phyloP scores from a whole-genome alignment of 2,113 vertebrate species.

The Spermophilus dauricus region DNA sequence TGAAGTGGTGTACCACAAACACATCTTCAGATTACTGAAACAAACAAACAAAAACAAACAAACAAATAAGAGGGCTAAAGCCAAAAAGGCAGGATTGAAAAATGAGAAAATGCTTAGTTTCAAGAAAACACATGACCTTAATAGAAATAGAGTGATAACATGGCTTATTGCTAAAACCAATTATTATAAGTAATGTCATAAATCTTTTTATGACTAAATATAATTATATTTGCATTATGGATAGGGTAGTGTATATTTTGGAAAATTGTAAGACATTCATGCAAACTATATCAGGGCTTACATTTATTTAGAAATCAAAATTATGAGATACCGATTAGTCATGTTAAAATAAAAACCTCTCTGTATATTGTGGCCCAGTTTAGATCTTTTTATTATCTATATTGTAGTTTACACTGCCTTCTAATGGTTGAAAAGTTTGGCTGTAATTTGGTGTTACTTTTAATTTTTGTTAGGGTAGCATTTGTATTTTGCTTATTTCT shows the following conservation, averaged over 20 bases:
- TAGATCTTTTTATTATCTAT: background rate
- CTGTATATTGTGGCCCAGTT: background rate
- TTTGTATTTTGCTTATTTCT: slow-evolving; percentile 23
- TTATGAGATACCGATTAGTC: background rate
- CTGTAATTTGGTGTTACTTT: background rate
- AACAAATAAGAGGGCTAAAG: background rate
- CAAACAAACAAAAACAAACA: background rate
- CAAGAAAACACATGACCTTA: background rate
- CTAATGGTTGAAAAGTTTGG: background rate
- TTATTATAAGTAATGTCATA: background rate
- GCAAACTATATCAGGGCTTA: background rate
- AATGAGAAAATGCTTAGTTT: background rate
- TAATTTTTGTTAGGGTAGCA: background rate
- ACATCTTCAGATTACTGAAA: background rate
- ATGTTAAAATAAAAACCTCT: background rate
- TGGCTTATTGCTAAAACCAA: slow-evolving; percentile 37
- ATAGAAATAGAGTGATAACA: slow-evolving; percentile 20
- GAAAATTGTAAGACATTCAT: background rate
- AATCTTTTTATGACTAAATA: slow-evolving; percentile 37
- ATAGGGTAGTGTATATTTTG: background rate
- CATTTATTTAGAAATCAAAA: slow-evolving; percentile 41
- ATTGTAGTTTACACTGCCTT: background rate
- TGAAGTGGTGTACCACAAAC: background rate
- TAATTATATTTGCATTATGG: slow-evolving; percentile 56
- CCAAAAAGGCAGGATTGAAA: slow-evolving; percentile 10